Evolutionary conservation across 2,797 vertebrate species (phyloP).

Genomic region (Catamblyrhynchus diadema): DNA sequence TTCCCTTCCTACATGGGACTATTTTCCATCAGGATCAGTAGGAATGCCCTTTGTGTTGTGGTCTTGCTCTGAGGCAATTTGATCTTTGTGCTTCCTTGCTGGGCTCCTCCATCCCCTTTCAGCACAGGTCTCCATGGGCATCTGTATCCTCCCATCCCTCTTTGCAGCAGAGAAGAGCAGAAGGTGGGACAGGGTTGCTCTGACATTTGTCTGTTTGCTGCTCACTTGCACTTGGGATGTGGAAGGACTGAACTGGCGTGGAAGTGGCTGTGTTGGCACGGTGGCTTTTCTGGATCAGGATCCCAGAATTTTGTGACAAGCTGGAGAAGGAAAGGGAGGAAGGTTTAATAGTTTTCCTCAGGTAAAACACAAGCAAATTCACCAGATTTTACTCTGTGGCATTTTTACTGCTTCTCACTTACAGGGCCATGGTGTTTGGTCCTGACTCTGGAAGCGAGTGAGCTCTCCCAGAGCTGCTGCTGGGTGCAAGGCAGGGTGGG

Average conservation of each 20-base stretch:
- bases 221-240: rapidly evolving
- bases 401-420: background rate
- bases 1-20: background rate
- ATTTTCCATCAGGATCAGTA: background rate
- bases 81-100: background rate
- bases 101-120: background rate
- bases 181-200: background rate
- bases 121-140: background rate
- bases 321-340: background rate
- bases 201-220: rapidly evolving
- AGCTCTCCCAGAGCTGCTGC: background rate
- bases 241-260: background rate
- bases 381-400: background rate
- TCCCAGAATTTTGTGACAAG: background rate
- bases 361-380: background rate
- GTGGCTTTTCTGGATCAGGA: background rate
- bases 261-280: background rate
- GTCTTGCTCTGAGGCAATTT: background rate
- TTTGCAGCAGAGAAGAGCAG: background rate
- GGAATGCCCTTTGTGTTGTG: background rate
- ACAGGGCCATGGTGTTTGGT: background rate
- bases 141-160: background rate
- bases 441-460: rapidly evolving
- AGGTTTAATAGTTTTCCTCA: background rate
- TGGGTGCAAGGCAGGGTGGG: rapidly evolving